A percentile compares a stretch with the other conserved stretches of the same genome.
Evolutionary conservation across 1,140 invertebrate genomes (phyloP).

Genomic region (Dryas iulia): DNA sequence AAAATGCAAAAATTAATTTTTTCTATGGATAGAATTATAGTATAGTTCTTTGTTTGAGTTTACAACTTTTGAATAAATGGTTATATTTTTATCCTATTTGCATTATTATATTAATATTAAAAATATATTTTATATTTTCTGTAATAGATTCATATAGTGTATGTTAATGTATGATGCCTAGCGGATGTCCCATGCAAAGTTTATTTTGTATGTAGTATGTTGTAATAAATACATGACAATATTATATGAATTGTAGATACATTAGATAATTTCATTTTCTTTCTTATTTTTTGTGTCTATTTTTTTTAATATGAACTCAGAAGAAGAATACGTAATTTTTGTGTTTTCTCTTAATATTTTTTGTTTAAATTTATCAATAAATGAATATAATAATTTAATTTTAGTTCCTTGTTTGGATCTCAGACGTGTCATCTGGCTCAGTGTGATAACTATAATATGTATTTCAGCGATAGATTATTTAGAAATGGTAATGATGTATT

Average conservation of each 20-base stretch:
- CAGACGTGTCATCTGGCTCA: slow-evolving; percentile 56
- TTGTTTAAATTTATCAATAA: not conserved
- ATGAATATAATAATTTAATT: slow-evolving; percentile 2
- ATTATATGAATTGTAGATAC: slow-evolving; percentile 52
- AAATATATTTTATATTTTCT: too few relatives aligned
- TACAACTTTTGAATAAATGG: too few relatives aligned
- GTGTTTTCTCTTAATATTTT: not conserved
- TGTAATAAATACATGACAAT: slow-evolving; percentile 68
- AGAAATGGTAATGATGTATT: not conserved
- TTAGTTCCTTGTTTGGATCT: slow-evolving; percentile 72
- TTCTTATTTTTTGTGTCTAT: not conserved
- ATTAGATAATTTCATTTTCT: not conserved
- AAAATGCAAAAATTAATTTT: too few relatives aligned
- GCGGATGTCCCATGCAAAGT: not conserved
- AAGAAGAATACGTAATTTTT: not conserved
- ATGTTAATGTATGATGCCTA: not conserved
- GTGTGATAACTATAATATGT: too few relatives aligned
- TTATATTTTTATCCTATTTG: too few relatives aligned
- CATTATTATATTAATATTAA: too few relatives aligned
- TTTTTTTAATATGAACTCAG: not conserved
- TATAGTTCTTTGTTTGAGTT: too few relatives aligned
- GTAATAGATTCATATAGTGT: too few relatives aligned
- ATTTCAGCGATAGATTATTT: not conserved
- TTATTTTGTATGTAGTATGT: slow-evolving; percentile 36
- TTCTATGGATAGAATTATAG: too few relatives aligned